Base-by-base conservation (phyloP, 2,113 vertebrate species). In the human region DNA sequence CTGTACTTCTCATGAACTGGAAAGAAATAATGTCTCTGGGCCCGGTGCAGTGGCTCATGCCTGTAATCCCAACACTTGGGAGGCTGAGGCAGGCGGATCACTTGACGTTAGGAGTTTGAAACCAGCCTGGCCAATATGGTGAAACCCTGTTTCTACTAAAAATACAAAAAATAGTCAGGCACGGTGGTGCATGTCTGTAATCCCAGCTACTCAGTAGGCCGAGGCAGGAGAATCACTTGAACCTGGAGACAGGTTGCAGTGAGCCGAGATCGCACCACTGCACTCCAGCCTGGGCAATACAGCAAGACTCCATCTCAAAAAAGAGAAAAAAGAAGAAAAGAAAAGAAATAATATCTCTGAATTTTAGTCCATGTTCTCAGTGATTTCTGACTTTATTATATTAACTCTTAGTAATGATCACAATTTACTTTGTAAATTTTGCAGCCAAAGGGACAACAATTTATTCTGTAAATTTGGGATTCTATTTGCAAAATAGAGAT, bases 391-490 rank as follows among this genome's bases (percentile, higher is more conserved):
- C 25, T 32, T 76, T 48, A 40, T 90, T 84, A 32, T 59, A 43
- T 79, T 93, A 90, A 23, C 6, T 93, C 61, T 86, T 89, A n/a
- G 22, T 45, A 82, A 66, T 52, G 52, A 78, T 86, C 50, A 93
- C 14, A 81, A 13, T 85, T 95, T 94, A 87, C 73, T 89, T 80
- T 45, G 52, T 97, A 59, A 73, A 45, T 64, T 97, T 96, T 66
- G 64, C 27, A 66, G 30, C 64, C 59, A 27, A 61, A 61, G 59
- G 59, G 25, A 30, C 0, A 61, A 30, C 25, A 61, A 61, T 61
- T 12, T 95, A 83, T 81, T 89, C 55, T 45, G 59, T 97, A 66
- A 81, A 45, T 57, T 97, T 96, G 48, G 17, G 64, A 16, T 50
- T 18, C 68, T 94, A 66, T 43, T 89, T 84, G 57, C 78, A 93